Percentiles rank a stretch among this genome's conserved stretches.
Evolutionary conservation across 2,888 invertebrate species (phyloP).

Genomic region (Scrobipalpa atriplicella): DNA sequence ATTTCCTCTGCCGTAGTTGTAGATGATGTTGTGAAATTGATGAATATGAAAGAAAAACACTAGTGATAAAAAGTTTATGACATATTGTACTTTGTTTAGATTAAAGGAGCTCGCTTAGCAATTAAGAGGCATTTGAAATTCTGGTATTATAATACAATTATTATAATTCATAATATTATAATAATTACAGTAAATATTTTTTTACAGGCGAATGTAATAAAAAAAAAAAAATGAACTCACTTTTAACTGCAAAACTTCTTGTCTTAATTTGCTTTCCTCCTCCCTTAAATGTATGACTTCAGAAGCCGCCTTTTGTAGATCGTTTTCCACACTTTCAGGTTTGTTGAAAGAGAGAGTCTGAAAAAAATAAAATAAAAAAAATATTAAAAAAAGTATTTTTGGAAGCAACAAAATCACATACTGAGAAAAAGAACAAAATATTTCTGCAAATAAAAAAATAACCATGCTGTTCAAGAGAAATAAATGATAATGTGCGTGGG

Average conservation of each 20-base stretch:
- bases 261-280: constrained; percentile 89
- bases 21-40: too few species aligned
- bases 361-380: constrained; percentile 48
- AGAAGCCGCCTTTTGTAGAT: constrained; percentile 86
- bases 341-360: constrained; percentile 67
- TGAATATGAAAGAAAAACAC: too few species aligned
- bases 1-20: too few species aligned
- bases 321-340: constrained; percentile 69
- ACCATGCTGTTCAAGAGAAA: constrained; percentile 47
- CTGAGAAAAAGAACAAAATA: neutral
- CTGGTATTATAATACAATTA: neutral
- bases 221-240: constrained; percentile 71
- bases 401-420: neutral
- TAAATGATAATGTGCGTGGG: too few species aligned
- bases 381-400: constrained; percentile 7
- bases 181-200: constrained; percentile 3
- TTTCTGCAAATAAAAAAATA: constrained; percentile 51
- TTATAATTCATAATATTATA: neutral
- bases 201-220: too few species aligned
- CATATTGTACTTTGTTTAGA: too few species aligned
- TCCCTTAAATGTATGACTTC: constrained; percentile 91
- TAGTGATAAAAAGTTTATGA: too few species aligned
- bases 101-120: neutral
- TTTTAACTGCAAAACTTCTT: constrained; percentile 94
- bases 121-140: neutral